phyloP scores from a whole-genome alignment of 2,797 vertebrate genomes.

The Megaceryle alcyon region DNA sequence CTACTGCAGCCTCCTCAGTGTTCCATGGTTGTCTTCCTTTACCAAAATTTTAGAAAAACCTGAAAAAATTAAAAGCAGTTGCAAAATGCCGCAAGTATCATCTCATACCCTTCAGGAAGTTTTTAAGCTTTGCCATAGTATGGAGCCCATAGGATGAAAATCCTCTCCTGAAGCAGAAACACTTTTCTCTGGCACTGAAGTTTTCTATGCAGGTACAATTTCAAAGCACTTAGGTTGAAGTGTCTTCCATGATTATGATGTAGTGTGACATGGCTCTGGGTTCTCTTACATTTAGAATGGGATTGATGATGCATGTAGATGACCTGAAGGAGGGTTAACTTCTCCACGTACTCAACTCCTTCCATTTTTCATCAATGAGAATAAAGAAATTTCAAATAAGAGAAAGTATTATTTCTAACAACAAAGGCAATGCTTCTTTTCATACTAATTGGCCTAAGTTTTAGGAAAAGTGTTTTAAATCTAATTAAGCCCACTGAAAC shows the following conservation, averaged over 20 bases:
- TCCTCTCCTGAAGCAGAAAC: neutral
- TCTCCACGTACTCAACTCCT: neutral
- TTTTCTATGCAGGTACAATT: neutral
- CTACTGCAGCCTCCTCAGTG: neutral
- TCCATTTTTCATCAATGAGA: neutral
- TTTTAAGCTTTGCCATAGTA: neutral
- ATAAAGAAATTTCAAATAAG: neutral
- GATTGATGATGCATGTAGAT: neutral
- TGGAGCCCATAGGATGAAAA: neutral
- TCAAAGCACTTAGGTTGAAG: neutral
- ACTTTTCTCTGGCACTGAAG: neutral
- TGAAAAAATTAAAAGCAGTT: neutral
- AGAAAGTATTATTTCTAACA: neutral
- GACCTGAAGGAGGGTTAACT: neutral
- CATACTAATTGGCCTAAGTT: neutral
- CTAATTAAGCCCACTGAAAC: neutral
- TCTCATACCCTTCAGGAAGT: neutral
- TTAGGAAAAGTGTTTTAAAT: neutral
- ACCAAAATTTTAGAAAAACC: neutral
- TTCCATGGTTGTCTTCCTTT: neutral
- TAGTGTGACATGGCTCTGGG: neutral
- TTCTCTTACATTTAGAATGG: neutral
- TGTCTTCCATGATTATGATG: neutral
- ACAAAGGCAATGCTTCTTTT: neutral
- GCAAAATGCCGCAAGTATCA: neutral